phyloP scores from a whole-genome alignment of 1,140 invertebrate genomes.

The Antheraea mylitta region DNA sequence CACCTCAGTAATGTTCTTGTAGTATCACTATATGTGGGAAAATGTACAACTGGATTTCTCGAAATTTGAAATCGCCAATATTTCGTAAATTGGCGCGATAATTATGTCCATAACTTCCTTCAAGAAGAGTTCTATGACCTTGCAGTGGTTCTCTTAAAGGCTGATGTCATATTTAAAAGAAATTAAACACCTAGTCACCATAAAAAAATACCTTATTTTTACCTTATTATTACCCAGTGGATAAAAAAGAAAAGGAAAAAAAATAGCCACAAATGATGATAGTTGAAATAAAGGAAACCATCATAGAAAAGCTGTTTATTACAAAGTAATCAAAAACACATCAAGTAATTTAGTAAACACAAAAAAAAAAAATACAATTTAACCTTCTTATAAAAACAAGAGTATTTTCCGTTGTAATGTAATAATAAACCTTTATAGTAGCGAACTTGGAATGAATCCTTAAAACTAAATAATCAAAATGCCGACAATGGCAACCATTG shows the following conservation, averaged over 20 bases:
- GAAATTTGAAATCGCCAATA: too few species aligned
- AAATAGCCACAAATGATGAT: not conserved
- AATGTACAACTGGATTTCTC: too few species aligned
- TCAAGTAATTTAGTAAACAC: not conserved
- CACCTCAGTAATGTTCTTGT: too few species aligned
- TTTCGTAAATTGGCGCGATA: too few species aligned
- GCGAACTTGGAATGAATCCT: not conserved
- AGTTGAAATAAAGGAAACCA: not conserved
- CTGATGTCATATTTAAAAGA: too few species aligned
- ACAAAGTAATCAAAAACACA: not conserved
- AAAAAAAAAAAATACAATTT: not conserved
- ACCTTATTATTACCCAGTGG: too few species aligned
- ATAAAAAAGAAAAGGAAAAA: not conserved
- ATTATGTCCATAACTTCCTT: too few species aligned
- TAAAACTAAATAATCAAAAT: slow-evolving; percentile 4
- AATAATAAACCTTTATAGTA: not conserved
- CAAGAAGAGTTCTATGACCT: too few species aligned
- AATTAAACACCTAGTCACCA: too few species aligned
- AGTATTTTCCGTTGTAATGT: not conserved
- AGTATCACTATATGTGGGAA: too few species aligned
- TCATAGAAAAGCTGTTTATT: not conserved
- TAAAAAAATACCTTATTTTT: too few species aligned
- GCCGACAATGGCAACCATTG: not conserved
- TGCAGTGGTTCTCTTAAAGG: too few species aligned
- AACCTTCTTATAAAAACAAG: not conserved